Evolutionary conservation across 1,140 invertebrate genomes (phyloP).

Genomic region (Anagrus nilaparvatae): DNA sequence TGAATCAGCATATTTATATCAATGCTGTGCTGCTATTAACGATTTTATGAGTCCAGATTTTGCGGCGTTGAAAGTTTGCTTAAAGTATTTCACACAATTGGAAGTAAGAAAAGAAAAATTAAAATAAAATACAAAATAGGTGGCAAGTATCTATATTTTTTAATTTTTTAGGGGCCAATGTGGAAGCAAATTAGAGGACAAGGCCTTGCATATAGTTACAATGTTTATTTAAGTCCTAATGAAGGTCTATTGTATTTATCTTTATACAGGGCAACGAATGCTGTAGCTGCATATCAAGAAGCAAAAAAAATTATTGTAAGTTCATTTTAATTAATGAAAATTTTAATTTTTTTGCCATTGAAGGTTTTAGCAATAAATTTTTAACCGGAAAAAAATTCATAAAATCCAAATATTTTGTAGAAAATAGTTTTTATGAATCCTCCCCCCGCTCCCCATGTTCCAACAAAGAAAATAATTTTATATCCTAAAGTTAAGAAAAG

Average conservation of each 20-base stretch:
- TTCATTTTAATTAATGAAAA: constrained; percentile 17
- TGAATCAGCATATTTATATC: constrained; percentile 67
- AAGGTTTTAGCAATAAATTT: not conserved
- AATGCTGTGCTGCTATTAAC: constrained; percentile 53
- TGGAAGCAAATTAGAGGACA: constrained; percentile 76
- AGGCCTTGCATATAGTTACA: constrained; percentile 74
- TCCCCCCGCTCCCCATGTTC: too few relatives aligned
- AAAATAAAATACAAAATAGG: not conserved
- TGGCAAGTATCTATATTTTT: not conserved
- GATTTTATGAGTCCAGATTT: constrained; percentile 56
- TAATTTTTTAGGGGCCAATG: constrained; percentile 62
- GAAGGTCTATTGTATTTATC: constrained; percentile 62
- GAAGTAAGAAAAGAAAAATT: constrained; percentile 47
- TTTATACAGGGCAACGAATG: constrained; percentile 64
- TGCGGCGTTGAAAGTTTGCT: constrained; percentile 63
- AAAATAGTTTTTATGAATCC: too few relatives aligned
- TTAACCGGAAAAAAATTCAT: too few relatives aligned
- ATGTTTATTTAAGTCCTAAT: constrained; percentile 48
- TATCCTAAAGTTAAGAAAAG: too few relatives aligned
- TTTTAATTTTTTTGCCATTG: not conserved
- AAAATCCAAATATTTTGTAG: too few relatives aligned
- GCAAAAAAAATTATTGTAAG: constrained; percentile 63
- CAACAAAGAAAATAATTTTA: too few relatives aligned
- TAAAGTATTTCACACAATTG: constrained; percentile 78
- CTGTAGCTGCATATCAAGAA: constrained; percentile 66